These are phyloP conservation scores for Anguilla japonica DNA, from an alignment of 2,113 vertebrate genomes.

Conservation along the genomic window DNA sequence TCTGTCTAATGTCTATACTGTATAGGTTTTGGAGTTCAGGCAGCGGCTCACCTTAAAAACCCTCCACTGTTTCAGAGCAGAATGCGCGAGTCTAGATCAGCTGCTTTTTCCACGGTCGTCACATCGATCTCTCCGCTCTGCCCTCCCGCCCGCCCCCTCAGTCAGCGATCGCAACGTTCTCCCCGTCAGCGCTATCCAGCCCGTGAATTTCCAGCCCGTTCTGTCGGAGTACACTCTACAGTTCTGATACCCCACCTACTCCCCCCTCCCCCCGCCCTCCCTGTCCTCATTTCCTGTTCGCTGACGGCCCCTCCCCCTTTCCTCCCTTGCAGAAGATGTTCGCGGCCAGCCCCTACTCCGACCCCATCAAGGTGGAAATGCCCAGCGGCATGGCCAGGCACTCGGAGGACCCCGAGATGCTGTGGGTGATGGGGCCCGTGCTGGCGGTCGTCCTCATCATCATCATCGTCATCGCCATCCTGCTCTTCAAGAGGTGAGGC, in stretches of 20 bases:
- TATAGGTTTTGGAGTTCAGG: neutral
- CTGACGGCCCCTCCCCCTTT: neutral
- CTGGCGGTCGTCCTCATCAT: constrained; percentile 94
- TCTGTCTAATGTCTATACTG: neutral
- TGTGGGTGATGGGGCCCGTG: constrained; percentile 97
- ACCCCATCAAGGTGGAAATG: constrained; percentile 79
- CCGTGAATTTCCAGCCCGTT: neutral
- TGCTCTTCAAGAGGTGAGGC: constrained; percentile 94
- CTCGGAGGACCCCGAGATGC: constrained; percentile 90
- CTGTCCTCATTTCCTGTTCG: neutral
- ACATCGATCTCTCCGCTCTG: neutral
- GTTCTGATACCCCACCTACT: no score
- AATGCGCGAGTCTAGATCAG: neutral
- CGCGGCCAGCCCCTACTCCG: constrained; percentile 87
- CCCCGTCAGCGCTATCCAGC: no score
- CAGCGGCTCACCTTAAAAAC: neutral
- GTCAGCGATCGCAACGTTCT: no score
- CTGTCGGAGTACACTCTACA: neutral
- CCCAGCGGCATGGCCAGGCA: constrained; percentile 68
- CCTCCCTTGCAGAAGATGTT: constrained; percentile 77
- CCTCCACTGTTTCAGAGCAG: neutral
- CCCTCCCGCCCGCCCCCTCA: neutral
- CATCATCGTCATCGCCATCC: constrained; percentile 93
- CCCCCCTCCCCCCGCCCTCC: neutral
- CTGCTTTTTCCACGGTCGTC: neutral